Base-by-base conservation (phyloP, 2,888 invertebrate genomes). In the Emmelina monodactyla region DNA sequence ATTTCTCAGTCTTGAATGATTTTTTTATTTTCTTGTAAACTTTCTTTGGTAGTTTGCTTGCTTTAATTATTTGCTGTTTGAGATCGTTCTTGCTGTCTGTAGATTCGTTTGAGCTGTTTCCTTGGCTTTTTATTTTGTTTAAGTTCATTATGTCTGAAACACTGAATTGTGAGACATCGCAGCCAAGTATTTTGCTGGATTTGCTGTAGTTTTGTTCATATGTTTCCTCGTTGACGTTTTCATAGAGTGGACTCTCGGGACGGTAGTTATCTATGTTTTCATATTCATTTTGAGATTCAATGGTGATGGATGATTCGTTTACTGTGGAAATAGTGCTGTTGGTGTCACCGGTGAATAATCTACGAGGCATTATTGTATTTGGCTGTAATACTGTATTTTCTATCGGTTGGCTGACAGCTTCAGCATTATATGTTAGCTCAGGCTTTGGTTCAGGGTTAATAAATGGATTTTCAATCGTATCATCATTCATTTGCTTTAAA, bases 171-270 rank as follows among this genome's bases (percentile, higher is more conserved):
- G 79, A 75, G 0, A 81, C 80, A 34, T 81, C 78, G 39, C 55
- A 62, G 0, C 81, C 81, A 16, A 81, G 45, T n/a, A 81, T 61
- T 52, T 80, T 76, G 37, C 80, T 80, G 51, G 78, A 80, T 41
- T 81, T 81, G 39, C 79, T 80, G 15, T 55, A 58, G 37, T 34
- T 45, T n/a, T 38, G 25, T 22, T 67, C 63, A 16, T 55, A 53
- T 9, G 35, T 14, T 1, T 41, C 34, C 35, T 62, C 64, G 2
- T 62, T 68, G 16, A 76, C 60, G 37, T 76, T 75, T 44, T 76
- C 78, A 31, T 76, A 76, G 13, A 73, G 58, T 1, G 73, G 76
- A 37, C 73, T 73, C 32, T 72, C 73, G 2, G 67, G 41, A 49
- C 70, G 50, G 22, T 59, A 65, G n/a, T 47, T 49, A 33, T 76